Conservation (phyloP, 2,888 invertebrate genomes). For the Drosophila villosipedis region DNA sequence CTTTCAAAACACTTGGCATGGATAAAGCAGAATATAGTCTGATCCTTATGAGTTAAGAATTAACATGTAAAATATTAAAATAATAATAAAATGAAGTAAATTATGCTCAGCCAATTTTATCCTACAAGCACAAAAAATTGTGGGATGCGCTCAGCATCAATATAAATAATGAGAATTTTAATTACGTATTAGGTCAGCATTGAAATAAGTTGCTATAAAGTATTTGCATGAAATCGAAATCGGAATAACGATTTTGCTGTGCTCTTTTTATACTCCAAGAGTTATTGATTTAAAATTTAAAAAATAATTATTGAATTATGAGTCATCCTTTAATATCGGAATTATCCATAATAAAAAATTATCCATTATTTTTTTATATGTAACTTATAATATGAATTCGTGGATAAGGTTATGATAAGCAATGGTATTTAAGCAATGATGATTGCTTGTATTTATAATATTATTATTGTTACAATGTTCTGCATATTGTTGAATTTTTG, state of each 20-base stretch:
- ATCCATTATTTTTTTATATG: not conserved
- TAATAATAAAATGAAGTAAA: not conserved
- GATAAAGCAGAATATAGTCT: slow-evolving; percentile 84
- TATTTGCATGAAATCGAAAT: not conserved
- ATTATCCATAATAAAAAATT: not conserved
- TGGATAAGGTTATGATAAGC: not conserved
- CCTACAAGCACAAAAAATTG: not conserved
- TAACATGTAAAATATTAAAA: not conserved
- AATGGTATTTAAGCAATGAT: not conserved
- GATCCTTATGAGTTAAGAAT: not conserved
- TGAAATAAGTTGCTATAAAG: not conserved
- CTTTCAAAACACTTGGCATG: slow-evolving; percentile 87
- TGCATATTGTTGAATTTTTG: not conserved
- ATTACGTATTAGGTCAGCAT: slow-evolving; percentile 18
- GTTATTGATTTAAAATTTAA: not conserved
- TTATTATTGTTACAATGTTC: no score
- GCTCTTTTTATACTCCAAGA: not conserved
- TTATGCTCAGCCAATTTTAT: not conserved
- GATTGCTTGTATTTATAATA: no score
- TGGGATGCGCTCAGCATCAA: not conserved
- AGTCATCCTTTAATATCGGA: not conserved
- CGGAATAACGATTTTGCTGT: not conserved
- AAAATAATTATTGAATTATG: not conserved
- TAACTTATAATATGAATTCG: no score
- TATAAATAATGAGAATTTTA: slow-evolving; percentile 2